Evolutionary conservation across 1,140 invertebrate genomes (phyloP), one percentile per base, ranked within the genome.

Genomic region (Neodiprion lecontei): DNA sequence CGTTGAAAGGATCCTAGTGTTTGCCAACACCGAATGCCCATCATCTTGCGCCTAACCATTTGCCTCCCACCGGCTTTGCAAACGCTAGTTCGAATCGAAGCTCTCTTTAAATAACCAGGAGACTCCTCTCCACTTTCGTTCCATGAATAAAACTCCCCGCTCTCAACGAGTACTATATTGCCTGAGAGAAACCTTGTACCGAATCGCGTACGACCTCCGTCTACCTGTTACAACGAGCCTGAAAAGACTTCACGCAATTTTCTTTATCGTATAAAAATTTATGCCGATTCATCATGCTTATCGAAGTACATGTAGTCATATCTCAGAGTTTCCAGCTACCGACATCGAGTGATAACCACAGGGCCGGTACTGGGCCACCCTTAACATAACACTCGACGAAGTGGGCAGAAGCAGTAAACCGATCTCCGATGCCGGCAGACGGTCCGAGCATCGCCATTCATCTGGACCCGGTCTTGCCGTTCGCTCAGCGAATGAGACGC

Each of bases 1-100:
- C 67, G 71, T 72, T 61, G 68, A 84, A 79, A 77, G 76, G 78
- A 81, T 85, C 73, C 76, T 50, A 0, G n/a, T 80, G 71, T 84
- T 82, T 78, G 70, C 78, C 49, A 67, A 82, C 75, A 76, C 17
- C 74, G 49, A 83, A 83, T 81, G 74, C 69, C 77, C 76, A 76
- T 81, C 68, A 17, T 78, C 65, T 76, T 77, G 8, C 53, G n/a
- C 53, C 53, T 17, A 61, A 61, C 53, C 53, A 61, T 61, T 61
- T 61, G 53, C 28, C 28, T 40, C 28, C 28, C 28, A 40, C 28
- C 28, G 28, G 28, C 53, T 61, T 61, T 61, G 53, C 8, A 61
- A 61, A 61, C 9, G 11, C 53, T 17, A 61, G 11, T 17, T 61
- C 53, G 53, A 61, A 12, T 12, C 8, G 8, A 61, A 61, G 53